A percentile compares a stretch with the other conserved stretches of the same genome.
phyloP scores from a whole-genome alignment of 2,113 vertebrate genomes.

The Antigone vipio region DNA sequence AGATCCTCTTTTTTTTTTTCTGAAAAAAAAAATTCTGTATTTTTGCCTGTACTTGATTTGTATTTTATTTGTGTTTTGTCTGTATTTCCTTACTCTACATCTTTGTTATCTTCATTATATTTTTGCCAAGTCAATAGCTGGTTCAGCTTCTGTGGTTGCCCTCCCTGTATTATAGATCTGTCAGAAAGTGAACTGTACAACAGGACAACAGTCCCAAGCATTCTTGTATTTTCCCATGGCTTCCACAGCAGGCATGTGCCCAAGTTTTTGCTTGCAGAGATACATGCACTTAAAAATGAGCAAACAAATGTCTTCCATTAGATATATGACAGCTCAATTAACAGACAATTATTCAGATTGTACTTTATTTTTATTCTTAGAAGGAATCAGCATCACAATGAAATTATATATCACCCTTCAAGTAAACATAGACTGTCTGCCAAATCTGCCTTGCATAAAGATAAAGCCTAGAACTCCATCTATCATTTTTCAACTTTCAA shows the following conservation, averaged over 20 bases:
- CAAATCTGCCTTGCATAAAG: slow-evolving; percentile 9
- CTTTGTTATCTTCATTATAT: background rate
- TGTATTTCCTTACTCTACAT: background rate
- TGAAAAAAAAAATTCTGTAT: too few relatives aligned
- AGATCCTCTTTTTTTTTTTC: background rate
- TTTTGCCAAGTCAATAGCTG: background rate
- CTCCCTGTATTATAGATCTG: background rate
- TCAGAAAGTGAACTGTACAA: background rate
- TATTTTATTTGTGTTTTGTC: background rate
- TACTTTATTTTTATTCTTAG: slow-evolving; percentile 22
- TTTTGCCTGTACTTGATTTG: background rate
- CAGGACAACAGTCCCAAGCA: background rate
- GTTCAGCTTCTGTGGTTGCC: background rate
- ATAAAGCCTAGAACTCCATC: slow-evolving; percentile 5
- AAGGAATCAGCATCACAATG: background rate
- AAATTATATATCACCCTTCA: background rate
- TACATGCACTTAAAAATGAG: background rate
- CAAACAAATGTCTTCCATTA: background rate
- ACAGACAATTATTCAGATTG: slow-evolving; percentile 4
- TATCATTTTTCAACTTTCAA: background rate
- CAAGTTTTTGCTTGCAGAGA: background rate
- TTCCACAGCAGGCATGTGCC: background rate
- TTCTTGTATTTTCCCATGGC: background rate
- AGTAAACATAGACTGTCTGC: slow-evolving; percentile 1
- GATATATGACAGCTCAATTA: slow-evolving; percentile 26